These are phyloP conservation scores for Picus viridis DNA, from an alignment of 2,797 vertebrate species.

Conservation along the genomic window DNA sequence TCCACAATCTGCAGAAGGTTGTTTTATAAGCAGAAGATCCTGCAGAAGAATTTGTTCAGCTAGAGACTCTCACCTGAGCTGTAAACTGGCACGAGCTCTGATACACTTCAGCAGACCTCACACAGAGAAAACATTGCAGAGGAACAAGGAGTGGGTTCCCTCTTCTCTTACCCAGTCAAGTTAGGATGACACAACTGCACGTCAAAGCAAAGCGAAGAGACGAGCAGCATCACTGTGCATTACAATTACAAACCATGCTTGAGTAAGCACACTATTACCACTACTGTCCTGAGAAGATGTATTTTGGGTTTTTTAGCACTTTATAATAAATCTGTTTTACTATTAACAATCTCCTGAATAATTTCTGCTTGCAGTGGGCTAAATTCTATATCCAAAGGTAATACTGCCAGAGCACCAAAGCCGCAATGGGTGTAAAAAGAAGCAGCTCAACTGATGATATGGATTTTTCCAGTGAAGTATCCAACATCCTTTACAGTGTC, in stretches of 20 bases:
- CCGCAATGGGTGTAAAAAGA: accelerated
- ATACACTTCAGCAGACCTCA: neutral
- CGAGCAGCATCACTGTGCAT: accelerated
- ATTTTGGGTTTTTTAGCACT: neutral
- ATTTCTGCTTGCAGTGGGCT: neutral
- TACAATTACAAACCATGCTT: neutral
- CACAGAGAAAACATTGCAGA: accelerated
- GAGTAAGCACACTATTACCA: neutral
- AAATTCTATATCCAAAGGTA: neutral
- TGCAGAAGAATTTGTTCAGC: neutral
- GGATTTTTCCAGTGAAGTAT: neutral
- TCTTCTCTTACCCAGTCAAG: neutral
- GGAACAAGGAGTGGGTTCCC: neutral
- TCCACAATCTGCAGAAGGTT: neutral
- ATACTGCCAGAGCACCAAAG: neutral
- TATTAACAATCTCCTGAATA: neutral
- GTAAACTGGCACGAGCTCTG: neutral
- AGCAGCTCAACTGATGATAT: neutral
- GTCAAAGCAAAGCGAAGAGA: neutral
- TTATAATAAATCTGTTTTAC: neutral
- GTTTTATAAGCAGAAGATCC: neutral
- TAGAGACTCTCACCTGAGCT: neutral
- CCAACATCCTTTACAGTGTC: neutral
- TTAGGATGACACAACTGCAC: neutral
- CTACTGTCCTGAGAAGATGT: neutral